Percentiles rank a stretch among this genome's conserved stretches.
Conservation (phyloP, 2,888 invertebrate species). For the Oxystoma pomonae region DNA sequence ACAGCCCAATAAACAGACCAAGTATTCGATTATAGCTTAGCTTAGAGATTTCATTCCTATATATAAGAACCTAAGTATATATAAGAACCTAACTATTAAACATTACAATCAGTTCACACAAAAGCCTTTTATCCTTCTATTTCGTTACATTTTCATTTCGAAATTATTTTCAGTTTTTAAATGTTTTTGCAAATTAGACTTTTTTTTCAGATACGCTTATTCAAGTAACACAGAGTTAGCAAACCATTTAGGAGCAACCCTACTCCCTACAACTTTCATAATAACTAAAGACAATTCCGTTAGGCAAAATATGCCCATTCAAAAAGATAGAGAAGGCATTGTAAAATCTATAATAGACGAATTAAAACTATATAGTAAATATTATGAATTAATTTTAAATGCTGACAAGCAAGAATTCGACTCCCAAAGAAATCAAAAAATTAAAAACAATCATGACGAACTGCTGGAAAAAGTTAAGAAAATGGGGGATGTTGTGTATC, state of each 20-base stretch:
- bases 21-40: too few species aligned
- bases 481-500: conserved; percentile 64
- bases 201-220: neutral
- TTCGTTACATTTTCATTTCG: too few species aligned
- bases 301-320: conserved; percentile 27
- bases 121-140: too few species aligned
- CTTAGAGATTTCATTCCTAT: too few species aligned
- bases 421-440: neutral
- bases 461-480: conserved; percentile 41
- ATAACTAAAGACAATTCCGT: conserved; percentile 42
- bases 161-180: too few species aligned
- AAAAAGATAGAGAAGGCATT: conserved; percentile 32
- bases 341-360: conserved; percentile 53
- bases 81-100: too few species aligned
- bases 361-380: conserved; percentile 43
- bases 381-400: neutral
- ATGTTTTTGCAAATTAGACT: too few species aligned
- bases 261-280: conserved; percentile 55
- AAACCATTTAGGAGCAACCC: conserved; percentile 47
- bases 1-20: too few species aligned
- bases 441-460: neutral
- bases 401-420: neutral
- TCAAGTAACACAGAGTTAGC: conserved; percentile 53
- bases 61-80: too few species aligned
- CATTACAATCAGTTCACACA: too few species aligned